These are phyloP conservation scores for Junonia oenone DNA, from an alignment of 2,888 invertebrate species.

Conservation along the genomic window DNA sequence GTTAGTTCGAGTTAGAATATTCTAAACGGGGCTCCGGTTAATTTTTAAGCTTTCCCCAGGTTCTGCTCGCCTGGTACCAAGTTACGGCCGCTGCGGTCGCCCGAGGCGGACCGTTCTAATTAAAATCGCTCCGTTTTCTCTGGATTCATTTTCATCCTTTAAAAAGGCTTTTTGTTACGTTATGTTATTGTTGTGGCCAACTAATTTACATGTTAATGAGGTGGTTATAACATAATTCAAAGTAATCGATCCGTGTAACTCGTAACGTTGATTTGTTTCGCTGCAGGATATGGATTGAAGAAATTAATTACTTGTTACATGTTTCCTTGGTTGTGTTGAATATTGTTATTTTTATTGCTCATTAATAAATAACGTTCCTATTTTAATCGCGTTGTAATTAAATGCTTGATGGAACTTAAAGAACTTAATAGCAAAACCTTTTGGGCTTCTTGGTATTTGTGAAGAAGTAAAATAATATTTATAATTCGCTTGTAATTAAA, in stretches of 20 bases:
- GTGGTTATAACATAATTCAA: slow-evolving; percentile 35
- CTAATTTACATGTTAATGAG: slow-evolving; percentile 77
- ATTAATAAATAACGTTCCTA: not conserved
- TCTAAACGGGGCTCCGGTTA: slow-evolving; percentile 43
- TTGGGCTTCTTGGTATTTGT: too few species aligned
- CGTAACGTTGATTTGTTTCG: slow-evolving; percentile 20
- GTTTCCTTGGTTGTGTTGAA: not conserved
- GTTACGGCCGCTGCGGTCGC: slow-evolving; percentile 54
- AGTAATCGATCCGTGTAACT: slow-evolving; percentile 32
- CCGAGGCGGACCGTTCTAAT: slow-evolving; percentile 68
- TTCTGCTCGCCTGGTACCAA: slow-evolving; percentile 39
- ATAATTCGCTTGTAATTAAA: not conserved
- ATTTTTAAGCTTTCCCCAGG: slow-evolving; percentile 43
- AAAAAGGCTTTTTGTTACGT: slow-evolving; percentile 66
- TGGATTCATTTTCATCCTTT: slow-evolving; percentile 71
- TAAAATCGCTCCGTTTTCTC: slow-evolving; percentile 72
- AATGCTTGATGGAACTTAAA: not conserved
- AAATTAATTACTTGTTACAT: not conserved
- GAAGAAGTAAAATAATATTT: too few species aligned
- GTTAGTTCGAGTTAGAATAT: slow-evolving; percentile 40
- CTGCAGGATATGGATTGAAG: slow-evolving; percentile 6
- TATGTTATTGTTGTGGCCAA: slow-evolving; percentile 69
- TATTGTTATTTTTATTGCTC: not conserved
- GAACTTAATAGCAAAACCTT: not conserved
- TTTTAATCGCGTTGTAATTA: not conserved